A percentile compares a stretch with the other conserved stretches of the same genome.
Evolutionary conservation across 2,888 invertebrate species (phyloP).

Genomic region (Oligia strigilis): DNA sequence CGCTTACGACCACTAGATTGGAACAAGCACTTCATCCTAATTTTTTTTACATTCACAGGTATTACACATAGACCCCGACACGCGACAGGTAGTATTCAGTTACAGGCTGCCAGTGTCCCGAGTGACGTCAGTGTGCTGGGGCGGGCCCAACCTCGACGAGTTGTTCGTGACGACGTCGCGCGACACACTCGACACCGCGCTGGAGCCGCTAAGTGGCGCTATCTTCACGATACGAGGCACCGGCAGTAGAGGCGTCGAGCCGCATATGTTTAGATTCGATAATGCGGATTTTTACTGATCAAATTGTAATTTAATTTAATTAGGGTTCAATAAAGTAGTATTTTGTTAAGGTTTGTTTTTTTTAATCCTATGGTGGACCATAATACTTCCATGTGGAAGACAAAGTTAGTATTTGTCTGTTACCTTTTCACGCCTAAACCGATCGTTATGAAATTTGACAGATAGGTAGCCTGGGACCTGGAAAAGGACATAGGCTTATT

Average conservation of each 20-base stretch:
- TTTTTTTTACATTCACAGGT: constrained; percentile 80
- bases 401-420: too few relatives aligned
- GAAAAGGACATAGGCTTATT: too few relatives aligned
- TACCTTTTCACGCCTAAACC: too few relatives aligned
- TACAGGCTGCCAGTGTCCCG: constrained; percentile 90
- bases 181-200: constrained; percentile 56
- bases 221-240: constrained; percentile 82
- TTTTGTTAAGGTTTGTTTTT: constrained; percentile 1
- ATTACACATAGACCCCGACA: constrained; percentile 89
- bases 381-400: not conserved
- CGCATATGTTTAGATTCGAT: constrained; percentile 75
- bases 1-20: not conserved
- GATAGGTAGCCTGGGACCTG: too few relatives aligned
- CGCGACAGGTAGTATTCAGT: constrained; percentile 82
- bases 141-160: constrained; percentile 91
- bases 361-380: not conserved
- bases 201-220: constrained; percentile 80
- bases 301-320: constrained; percentile 39
- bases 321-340: constrained; percentile 29
- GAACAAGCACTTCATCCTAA: not conserved
- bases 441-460: too few relatives aligned
- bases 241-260: constrained; percentile 76
- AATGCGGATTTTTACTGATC: constrained; percentile 80
- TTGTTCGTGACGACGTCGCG: constrained; percentile 91
- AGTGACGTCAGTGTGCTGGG: constrained; percentile 92